Evolutionary conservation across 2,888 invertebrate genomes (phyloP), one percentile per base, ranked within the genome.

Genomic region (Cantharis flavilabris): DNA sequence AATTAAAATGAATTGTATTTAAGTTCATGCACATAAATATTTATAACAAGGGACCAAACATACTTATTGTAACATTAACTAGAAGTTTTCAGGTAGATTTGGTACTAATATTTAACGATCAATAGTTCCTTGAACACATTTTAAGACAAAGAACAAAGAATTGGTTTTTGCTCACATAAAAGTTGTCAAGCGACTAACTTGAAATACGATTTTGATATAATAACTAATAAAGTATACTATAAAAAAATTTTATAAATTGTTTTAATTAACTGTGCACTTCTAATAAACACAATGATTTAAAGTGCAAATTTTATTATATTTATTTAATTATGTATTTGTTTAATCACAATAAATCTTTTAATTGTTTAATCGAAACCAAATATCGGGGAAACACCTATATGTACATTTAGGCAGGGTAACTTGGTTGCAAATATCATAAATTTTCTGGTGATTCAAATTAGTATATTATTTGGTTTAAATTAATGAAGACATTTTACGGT

Each of bases 131-230:
- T 65, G 65, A 65, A 65, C 65, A 65, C 65, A 65, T 65, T 65
- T 65, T 65, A 65, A 65, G 65, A 65, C 65, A 65, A 65, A 65
- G 65, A 65, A 65, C 23, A 65, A 65, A 65, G 65, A 65, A 65
- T 65, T 65, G 18, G 65, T 65, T 65, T 65, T 65, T 65, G 65
- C 20, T 65, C 65, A 65, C 65, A 65, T 65, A 65, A 65, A 65
- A 65, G 65, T 65, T 65, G 65, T 65, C 65, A 18, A 65, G 65
- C 65, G 65, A 65, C 65, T 23, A 65, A 65, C 65, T 18, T 65
- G 65, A 65, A 65, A 65, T 65, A 20, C 65, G 65, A 65, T 65
- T 65, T 65, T 65, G 18, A 13, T 65, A 20, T 65, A 65, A 23
- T 65, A 65, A 23, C 65, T 13, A 33, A 33, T 33, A 33, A 33